phyloP scores from a whole-genome alignment of 2,888 invertebrate species.

The Cephalotes varians region DNA sequence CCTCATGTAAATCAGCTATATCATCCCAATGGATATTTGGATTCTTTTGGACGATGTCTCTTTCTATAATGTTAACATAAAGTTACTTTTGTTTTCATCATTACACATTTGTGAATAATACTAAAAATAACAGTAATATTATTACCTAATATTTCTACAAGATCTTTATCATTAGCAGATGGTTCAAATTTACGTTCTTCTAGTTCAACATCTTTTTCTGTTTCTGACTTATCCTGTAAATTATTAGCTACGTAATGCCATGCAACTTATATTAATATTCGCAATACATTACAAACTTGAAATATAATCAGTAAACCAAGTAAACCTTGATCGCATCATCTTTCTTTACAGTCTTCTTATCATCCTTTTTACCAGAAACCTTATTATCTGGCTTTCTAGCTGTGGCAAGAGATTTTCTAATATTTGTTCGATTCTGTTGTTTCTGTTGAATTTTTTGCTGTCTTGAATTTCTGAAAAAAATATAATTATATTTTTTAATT shows the following conservation, averaged over 20 bases:
- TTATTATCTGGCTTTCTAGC: conserved; percentile 85
- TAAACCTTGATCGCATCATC: conserved; percentile 82
- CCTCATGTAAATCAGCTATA: conserved; percentile 95
- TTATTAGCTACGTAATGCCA: conserved; percentile 19
- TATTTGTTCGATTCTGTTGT: conserved; percentile 81
- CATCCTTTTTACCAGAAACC: conserved; percentile 82
- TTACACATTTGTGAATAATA: conserved; percentile 53
- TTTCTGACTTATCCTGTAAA: conserved; percentile 88
- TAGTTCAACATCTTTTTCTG: conserved; percentile 88
- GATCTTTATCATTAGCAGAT: conserved; percentile 93
- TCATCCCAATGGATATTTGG: conserved; percentile 98
- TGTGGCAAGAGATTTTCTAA: conserved; percentile 81
- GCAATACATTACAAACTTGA: neutral
- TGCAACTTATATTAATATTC: neutral
- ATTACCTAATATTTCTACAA: conserved; percentile 95
- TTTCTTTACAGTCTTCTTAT: conserved; percentile 86
- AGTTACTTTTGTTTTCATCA: neutral
- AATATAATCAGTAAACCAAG: conserved; percentile 10
- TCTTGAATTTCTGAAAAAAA: conserved; percentile 79
- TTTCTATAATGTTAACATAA: conserved; percentile 79
- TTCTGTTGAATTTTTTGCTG: conserved; percentile 82
- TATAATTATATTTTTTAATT: neutral
- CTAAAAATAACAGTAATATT: neutral
- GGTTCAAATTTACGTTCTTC: conserved; percentile 96
- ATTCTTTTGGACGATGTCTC: conserved; percentile 98